Conservation (phyloP, 2,888 invertebrate species). For the Callyntrura sp. region DNA sequence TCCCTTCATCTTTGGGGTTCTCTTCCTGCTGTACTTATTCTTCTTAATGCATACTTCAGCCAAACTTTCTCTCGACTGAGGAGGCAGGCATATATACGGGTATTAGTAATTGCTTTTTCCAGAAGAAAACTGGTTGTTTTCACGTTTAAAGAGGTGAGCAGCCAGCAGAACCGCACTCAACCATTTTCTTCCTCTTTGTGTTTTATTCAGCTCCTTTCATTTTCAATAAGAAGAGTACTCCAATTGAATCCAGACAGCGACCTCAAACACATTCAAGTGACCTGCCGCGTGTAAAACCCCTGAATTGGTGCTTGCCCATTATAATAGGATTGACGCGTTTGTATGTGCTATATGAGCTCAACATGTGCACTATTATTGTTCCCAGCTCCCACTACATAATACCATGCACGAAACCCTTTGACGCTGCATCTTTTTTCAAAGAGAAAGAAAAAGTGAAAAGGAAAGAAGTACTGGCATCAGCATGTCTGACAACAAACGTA, state of each 20-base stretch:
- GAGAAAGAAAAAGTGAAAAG: conserved; percentile 69
- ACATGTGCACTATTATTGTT: conserved; percentile 17
- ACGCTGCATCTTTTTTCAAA: conserved; percentile 6
- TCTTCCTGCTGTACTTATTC: not conserved
- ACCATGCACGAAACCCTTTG: not conserved
- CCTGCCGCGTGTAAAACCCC: conserved; percentile 13
- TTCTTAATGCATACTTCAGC: conserved; percentile 11
- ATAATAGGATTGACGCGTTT: not conserved
- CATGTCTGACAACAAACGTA: conserved; percentile 44
- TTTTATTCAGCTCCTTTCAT: conserved; percentile 68
- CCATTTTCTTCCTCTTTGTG: conserved; percentile 52
- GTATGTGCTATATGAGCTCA: not conserved
- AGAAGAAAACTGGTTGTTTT: conserved; percentile 44
- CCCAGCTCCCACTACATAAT: not conserved
- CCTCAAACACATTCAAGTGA: conserved; percentile 60
- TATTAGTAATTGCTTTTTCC: conserved; percentile 53
- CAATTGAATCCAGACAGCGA: conserved; percentile 66
- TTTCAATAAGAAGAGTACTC: conserved; percentile 64
- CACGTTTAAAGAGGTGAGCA: conserved; percentile 51
- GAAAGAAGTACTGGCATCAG: conserved; percentile 47
- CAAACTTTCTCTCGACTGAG: conserved; percentile 43
- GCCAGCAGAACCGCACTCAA: conserved; percentile 46
- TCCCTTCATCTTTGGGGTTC: not conserved
- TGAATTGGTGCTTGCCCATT: conserved; percentile 4
- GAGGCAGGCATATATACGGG: conserved; percentile 16